These are phyloP conservation scores for Drosophila parabipectinata DNA, from an alignment of 1,140 invertebrate species.

Conservation along the genomic window DNA sequence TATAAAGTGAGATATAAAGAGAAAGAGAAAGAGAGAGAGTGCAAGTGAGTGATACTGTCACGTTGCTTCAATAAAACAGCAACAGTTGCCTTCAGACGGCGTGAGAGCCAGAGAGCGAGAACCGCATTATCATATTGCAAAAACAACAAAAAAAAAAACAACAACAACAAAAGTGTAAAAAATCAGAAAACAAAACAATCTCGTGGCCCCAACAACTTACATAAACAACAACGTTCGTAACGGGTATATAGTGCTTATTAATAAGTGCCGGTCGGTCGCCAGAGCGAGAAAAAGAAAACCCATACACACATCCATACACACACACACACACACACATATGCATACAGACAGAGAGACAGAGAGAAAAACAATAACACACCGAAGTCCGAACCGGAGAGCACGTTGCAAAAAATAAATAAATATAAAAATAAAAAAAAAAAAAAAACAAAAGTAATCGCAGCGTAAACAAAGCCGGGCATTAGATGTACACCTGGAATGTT, in stretches of 20 bases:
- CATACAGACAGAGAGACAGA: neutral
- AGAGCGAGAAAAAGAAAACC: slow-evolving; percentile 3
- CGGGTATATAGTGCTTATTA: slow-evolving; percentile 33
- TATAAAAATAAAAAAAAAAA: neutral
- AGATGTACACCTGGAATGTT: neutral
- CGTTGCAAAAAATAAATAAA: slow-evolving; percentile 29
- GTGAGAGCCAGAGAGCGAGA: neutral
- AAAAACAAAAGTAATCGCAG: slow-evolving; percentile 15
- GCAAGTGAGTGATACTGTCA: slow-evolving; percentile 33
- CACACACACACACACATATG: neutral
- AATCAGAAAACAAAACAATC: slow-evolving; percentile 21
- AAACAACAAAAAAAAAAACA: slow-evolving; percentile 6
- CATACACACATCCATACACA: no score
- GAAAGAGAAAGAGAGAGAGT: slow-evolving; percentile 1
- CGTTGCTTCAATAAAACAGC: slow-evolving; percentile 29
- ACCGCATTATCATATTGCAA: slow-evolving; percentile 41
- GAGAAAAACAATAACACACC: slow-evolving; percentile 6
- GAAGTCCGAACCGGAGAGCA: slow-evolving; percentile 8
- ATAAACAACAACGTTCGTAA: slow-evolving; percentile 41
- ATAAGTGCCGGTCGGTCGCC: slow-evolving; percentile 21
- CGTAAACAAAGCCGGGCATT: slow-evolving; percentile 27
- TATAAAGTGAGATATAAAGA: neutral
- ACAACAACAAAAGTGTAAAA: neutral
- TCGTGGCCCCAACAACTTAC: slow-evolving; percentile 23
- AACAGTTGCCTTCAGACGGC: neutral